Base-by-base conservation (phyloP, 2,888 invertebrate genomes). In the Hirtodrosophila confusa region DNA sequence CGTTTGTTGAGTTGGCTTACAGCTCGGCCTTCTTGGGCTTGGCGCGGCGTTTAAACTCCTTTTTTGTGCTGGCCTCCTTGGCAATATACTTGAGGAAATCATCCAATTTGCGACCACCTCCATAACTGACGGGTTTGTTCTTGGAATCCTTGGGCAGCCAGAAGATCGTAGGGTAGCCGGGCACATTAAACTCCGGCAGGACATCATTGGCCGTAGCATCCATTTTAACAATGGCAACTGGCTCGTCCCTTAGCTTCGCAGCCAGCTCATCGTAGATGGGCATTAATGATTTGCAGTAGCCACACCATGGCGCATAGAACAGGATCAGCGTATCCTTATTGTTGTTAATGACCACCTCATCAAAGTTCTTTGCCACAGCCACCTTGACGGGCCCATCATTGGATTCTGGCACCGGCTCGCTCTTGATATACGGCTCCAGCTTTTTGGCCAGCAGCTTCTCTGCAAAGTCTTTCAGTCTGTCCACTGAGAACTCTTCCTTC, bases 151-250 rank as follows among this genome's bases (percentile, higher is more conserved):
- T 98, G 9, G 98, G 96, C 69, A 95, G 94, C 98, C 98, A 99
- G 94, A 94, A 99, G 67, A 99, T 93, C 4, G 99, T 99, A 58
- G 99, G 99, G 95, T 99, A 99, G 8, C 99, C 99, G 64, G 95
- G 94, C 8, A 99, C 99, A 88, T 98, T 97, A 91, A 94, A 99
- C 77, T 91, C 91, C 74, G 95, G 93, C 74, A 98, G 98, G 84
- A 99, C 99, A 93, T 99, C 99, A 91, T 99, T 99, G 75, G 97
- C 97, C 9, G 99, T 99, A n/a, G 99, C 99, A 92, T 99, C 99
- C 93, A 99, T 97, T 92, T 99, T 99, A 1, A 98, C 97, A 86
- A 99, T 97, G 72, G 95, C 95, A 2, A 99, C 95, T 31, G 96
- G 94, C 92, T 99, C 99, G 78, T 95, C 93, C 84, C 94, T 94